phyloP scores from a whole-genome alignment of 2,113 vertebrate species.

The Dolichallabes microphthalmus region DNA sequence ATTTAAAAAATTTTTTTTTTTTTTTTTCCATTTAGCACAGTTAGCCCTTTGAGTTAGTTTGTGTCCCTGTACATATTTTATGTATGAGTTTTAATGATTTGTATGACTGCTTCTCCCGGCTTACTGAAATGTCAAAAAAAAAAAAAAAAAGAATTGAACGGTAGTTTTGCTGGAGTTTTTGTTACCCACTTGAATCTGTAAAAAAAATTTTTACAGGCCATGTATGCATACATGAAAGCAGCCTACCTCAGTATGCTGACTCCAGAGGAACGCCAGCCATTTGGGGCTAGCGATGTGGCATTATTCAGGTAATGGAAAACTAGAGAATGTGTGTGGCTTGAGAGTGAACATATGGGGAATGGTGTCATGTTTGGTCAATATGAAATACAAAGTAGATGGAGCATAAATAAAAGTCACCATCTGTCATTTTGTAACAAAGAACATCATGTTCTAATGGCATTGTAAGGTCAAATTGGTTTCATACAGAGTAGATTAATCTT shows the following conservation, averaged over 20 bases:
- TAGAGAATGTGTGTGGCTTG: slow-evolving; percentile 7
- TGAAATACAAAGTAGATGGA: neutral
- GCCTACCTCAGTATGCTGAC: slow-evolving; percentile 96
- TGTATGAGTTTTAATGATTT: no score
- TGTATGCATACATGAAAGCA: slow-evolving; percentile 96
- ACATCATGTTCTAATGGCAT: neutral
- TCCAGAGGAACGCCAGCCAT: slow-evolving; percentile 85
- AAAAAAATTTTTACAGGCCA: slow-evolving; percentile 73
- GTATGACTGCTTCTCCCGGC: no score
- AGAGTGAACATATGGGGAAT: neutral
- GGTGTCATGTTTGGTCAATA: neutral
- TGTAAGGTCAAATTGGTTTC: neutral
- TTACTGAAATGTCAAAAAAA: no score
- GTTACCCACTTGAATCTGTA: neutral
- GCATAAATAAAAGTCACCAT: neutral
- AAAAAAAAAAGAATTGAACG: no score
- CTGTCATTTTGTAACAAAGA: neutral
- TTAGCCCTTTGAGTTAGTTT: no score
- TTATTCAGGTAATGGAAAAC: slow-evolving; percentile 83
- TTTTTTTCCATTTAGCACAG: no score
- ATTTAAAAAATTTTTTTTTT: no score
- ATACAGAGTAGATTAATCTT: neutral
- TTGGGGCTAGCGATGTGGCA: slow-evolving; percentile 82
- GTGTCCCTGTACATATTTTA: no score
- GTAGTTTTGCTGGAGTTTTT: slow-evolving; percentile 10